A percentile compares a stretch with the other conserved stretches of the same genome.
These are phyloP conservation scores for Myopa testacea DNA, from an alignment of 2,888 invertebrate species.

Conservation along the genomic window DNA sequence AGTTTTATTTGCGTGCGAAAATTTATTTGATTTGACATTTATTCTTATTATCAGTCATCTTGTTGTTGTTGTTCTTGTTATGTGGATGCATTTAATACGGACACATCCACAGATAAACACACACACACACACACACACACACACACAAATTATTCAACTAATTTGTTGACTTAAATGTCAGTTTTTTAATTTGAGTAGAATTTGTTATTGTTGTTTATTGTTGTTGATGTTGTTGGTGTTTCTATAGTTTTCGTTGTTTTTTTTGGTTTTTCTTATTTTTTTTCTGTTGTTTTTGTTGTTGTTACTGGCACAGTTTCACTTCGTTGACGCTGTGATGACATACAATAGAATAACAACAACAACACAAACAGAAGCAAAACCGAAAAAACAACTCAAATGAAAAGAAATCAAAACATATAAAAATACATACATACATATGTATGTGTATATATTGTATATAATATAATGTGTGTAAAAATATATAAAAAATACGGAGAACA, in stretches of 20 bases:
- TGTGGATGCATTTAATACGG: too few relatives aligned
- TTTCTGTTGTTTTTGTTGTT: too few relatives aligned
- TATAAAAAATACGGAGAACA: too few relatives aligned
- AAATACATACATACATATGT: not conserved
- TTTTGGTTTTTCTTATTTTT: too few relatives aligned
- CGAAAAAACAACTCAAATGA: not conserved
- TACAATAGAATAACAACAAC: too few relatives aligned
- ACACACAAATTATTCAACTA: not conserved
- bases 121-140: slow-evolving; percentile 1
- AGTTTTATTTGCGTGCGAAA: slow-evolving; percentile 45
- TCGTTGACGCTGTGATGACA: too few relatives aligned
- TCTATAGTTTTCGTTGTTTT: too few relatives aligned
- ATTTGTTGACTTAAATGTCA: slow-evolving; percentile 15
- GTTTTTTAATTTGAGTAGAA: slow-evolving; percentile 32
- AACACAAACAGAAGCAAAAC: too few relatives aligned
- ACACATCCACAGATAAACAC: not conserved
- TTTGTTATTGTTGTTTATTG: not conserved
- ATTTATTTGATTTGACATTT: slow-evolving; percentile 41
- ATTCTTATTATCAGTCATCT: slow-evolving; percentile 3
- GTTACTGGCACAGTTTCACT: not conserved
- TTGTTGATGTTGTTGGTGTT: not conserved
- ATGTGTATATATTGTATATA: too few relatives aligned
- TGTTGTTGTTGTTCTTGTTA: slow-evolving; percentile 2
- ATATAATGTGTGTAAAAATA: too few relatives aligned
- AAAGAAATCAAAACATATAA: not conserved